Evolutionary conservation across 2,888 invertebrate species (phyloP).

Genomic region (Anoplius nigerrimus): DNA sequence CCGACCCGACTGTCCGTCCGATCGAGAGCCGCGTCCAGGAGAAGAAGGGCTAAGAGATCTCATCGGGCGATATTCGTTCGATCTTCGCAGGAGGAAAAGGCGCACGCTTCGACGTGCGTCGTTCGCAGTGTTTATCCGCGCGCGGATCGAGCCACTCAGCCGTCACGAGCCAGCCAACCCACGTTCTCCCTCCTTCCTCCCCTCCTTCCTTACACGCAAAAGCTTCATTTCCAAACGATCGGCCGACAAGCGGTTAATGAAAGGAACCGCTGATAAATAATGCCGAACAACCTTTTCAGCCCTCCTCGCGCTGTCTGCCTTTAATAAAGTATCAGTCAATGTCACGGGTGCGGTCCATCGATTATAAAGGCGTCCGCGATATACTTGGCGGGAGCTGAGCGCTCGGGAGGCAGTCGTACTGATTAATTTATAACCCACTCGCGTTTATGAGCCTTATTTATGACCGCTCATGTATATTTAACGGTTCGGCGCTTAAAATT

Average conservation of each 20-base stretch:
- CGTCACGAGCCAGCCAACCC: not conserved
- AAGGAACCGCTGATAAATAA: no score
- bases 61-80: conserved; percentile 14
- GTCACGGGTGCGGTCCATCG: not conserved
- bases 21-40: no score
- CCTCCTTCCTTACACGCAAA: not conserved
- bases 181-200: not conserved
- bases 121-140: no score
- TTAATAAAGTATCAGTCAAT: conserved; percentile 4
- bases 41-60: not conserved
- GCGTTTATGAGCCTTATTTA: conserved; percentile 40
- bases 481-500: conserved; percentile 35
- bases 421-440: conserved; percentile 29
- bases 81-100: not conserved
- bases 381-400: not conserved
- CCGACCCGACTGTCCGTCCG: no score
- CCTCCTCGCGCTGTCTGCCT: not conserved
- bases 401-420: conserved; percentile 4
- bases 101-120: not conserved
- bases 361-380: not conserved
- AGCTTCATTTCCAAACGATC: no score
- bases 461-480: conserved; percentile 28
- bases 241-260: no score
- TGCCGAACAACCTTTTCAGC: no score
- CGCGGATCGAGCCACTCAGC: no score